phyloP scores from a whole-genome alignment of 2,888 invertebrate species.

The Nebria brevicollis region DNA sequence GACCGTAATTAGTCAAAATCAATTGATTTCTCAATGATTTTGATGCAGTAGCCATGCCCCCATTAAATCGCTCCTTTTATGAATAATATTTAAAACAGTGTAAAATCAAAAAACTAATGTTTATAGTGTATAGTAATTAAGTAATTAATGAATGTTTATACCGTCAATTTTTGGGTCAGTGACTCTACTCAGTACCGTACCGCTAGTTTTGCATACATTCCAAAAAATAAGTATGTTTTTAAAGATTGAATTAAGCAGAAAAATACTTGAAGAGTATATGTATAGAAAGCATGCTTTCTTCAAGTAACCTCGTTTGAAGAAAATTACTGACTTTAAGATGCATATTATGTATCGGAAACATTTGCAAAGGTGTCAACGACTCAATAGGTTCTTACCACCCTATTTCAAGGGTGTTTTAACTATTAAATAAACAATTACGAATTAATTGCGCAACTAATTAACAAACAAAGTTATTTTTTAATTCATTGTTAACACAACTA shows the following conservation, averaged over 20 bases:
- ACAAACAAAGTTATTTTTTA: no score
- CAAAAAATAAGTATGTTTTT: neutral
- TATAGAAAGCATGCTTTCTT: constrained; percentile 1
- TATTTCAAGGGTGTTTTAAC: no score
- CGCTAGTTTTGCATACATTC: neutral
- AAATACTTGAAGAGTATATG: neutral
- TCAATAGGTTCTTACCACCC: no score
- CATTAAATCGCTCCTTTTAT: no score
- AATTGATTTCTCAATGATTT: no score
- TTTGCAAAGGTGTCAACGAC: no score
- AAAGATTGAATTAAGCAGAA: neutral
- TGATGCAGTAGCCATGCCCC: no score
- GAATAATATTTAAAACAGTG: neutral
- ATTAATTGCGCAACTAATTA: no score
- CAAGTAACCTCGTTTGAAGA: neutral
- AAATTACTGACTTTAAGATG: neutral
- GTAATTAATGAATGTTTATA: neutral
- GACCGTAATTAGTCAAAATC: no score
- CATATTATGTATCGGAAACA: neutral
- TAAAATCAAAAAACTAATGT: neutral
- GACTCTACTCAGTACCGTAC: neutral
- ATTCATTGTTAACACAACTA: no score
- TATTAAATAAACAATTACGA: no score
- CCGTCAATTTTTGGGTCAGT: neutral
- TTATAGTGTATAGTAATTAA: neutral